Percentiles rank a stretch among this genome's conserved stretches.
phyloP scores from a whole-genome alignment of 2,888 invertebrate species.

The Deilephila elpenor region DNA sequence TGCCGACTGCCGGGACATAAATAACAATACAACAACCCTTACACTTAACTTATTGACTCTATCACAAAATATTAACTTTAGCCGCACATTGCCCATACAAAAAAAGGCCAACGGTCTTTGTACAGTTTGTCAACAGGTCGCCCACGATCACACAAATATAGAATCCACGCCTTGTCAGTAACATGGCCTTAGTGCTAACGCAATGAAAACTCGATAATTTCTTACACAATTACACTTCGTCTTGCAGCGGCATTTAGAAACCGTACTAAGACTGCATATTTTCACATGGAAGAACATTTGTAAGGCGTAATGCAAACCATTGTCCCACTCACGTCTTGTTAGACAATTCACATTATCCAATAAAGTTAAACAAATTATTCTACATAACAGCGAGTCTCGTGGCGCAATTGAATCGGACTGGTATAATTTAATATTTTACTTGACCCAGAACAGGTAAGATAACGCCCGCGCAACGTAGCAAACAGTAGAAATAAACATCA shows the following conservation, averaged over 20 bases:
- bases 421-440: conserved; percentile 28
- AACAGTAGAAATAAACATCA: not conserved
- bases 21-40: not conserved
- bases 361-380: conserved; percentile 21
- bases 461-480: not conserved
- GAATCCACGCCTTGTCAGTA: not conserved
- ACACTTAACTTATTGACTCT: not conserved
- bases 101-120: conserved; percentile 1
- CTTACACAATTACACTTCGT: not conserved
- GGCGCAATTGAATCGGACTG: conserved; percentile 9
- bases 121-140: not conserved
- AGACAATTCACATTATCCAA: conserved; percentile 1
- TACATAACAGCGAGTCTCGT: not conserved
- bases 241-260: not conserved
- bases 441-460: conserved; percentile 5
- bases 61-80: not conserved
- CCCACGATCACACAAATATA: not conserved
- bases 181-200: not conserved
- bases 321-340: not conserved
- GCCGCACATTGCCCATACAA: not conserved
- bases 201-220: not conserved
- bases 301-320: not conserved
- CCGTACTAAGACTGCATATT: not conserved
- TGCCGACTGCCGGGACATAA: not conserved
- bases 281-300: not conserved